Conservation (phyloP, 1,140 invertebrate species). For the Condylostylus longicornis region DNA sequence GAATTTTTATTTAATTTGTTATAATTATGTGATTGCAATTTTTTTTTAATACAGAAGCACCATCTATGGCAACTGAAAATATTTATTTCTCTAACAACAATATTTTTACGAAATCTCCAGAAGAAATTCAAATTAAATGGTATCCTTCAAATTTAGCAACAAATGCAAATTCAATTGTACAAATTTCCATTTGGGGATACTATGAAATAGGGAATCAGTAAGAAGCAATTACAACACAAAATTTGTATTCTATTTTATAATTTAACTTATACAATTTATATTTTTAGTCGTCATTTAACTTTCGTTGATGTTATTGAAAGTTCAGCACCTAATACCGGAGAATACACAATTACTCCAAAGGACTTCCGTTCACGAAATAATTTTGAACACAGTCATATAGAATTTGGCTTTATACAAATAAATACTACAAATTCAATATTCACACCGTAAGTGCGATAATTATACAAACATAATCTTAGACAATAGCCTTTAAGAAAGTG, state of each 20-base stretch:
- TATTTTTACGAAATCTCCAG: conserved; percentile 54
- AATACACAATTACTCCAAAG: conserved; percentile 49
- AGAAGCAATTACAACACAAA: conserved; percentile 1
- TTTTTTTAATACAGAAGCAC: conserved; percentile 50
- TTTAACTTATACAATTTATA: background rate
- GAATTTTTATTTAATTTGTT: too few species aligned
- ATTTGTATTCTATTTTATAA: conserved; percentile 3
- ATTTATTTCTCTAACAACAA: conserved; percentile 63
- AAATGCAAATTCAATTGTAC: conserved; percentile 54
- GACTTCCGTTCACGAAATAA: conserved; percentile 55
- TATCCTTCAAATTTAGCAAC: conserved; percentile 68
- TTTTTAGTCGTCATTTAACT: conserved; percentile 44
- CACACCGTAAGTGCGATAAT: conserved; percentile 48
- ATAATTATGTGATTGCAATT: background rate
- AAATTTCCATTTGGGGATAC: conserved; percentile 76
- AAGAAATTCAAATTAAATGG: conserved; percentile 64
- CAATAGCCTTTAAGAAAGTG: background rate
- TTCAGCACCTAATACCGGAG: conserved; percentile 45
- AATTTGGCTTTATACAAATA: conserved; percentile 84
- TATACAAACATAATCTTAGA: conserved; percentile 54
- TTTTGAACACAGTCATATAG: conserved; percentile 48
- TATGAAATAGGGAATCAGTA: conserved; percentile 56
- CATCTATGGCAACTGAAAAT: conserved; percentile 64
- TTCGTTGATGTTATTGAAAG: conserved; percentile 45
- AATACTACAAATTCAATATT: conserved; percentile 69